A percentile compares a stretch with the other conserved stretches of the same genome.
These are phyloP conservation scores for Lacerta agilis DNA, from an alignment of 2,797 vertebrate genomes.

Conservation along the genomic window DNA sequence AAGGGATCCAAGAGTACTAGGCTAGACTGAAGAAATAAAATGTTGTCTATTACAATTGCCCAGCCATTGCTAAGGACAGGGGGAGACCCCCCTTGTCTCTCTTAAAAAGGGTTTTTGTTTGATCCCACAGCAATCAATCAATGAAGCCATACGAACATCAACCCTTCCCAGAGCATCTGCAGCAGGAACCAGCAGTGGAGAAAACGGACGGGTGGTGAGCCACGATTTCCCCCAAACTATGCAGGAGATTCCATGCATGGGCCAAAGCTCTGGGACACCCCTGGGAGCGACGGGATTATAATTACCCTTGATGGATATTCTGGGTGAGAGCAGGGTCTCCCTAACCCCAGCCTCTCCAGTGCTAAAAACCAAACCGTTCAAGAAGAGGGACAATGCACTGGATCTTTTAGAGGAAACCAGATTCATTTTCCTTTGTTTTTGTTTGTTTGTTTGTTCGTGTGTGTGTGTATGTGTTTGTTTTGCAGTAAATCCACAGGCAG, in stretches of 20 bases:
- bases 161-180: constrained; percentile 93
- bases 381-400: constrained; percentile 75
- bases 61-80: constrained; percentile 75
- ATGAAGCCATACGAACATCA: constrained; percentile 96
- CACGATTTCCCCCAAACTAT: constrained; percentile 98
- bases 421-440: constrained; percentile 68
- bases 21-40: constrained; percentile 18
- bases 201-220: constrained; percentile 96
- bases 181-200: constrained; percentile 89
- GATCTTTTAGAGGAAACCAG: constrained; percentile 77
- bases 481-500: constrained; percentile 73
- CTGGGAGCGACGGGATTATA: constrained; percentile 98
- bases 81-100: constrained; percentile 80
- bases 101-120: constrained; percentile 86
- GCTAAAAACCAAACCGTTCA: constrained; percentile 78
- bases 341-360: constrained; percentile 81
- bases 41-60: constrained; percentile 50
- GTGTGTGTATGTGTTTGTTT: constrained; percentile 49
- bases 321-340: constrained; percentile 78
- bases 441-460: constrained; percentile 32
- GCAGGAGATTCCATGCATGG: constrained; percentile 98
- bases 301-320: constrained; percentile 79
- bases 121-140: constrained; percentile 95
- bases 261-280: constrained; percentile 96
- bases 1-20: not conserved